Evolutionary conservation across 2,888 invertebrate genomes (phyloP).

Genomic region (Scaptomyza reducta): DNA sequence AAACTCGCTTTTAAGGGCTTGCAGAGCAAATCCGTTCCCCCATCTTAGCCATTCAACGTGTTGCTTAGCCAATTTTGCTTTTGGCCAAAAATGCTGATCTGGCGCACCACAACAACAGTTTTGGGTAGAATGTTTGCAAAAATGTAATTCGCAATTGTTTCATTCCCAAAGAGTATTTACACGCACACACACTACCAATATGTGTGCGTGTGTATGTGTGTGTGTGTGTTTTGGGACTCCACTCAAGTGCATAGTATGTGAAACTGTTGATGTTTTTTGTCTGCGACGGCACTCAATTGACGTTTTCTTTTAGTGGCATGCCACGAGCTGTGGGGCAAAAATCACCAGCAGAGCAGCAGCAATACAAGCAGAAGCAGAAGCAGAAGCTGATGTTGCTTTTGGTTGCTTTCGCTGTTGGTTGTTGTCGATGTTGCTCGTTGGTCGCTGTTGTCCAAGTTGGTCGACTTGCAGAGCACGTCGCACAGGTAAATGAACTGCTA

Average conservation of each 20-base stretch:
- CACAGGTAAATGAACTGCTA: slow-evolving; percentile 75
- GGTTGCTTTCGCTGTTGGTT: background rate
- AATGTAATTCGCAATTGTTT: slow-evolving; percentile 47
- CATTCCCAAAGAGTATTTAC: slow-evolving; percentile 16
- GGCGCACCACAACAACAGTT: slow-evolving; percentile 18
- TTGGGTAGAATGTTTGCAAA: slow-evolving; percentile 16
- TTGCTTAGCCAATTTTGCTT: slow-evolving; percentile 24
- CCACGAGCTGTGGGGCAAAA: slow-evolving; percentile 10
- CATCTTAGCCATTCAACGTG: slow-evolving; percentile 6
- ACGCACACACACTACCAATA: slow-evolving; percentile 1
- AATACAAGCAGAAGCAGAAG: background rate
- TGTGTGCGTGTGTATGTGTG: background rate
- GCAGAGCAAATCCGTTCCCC: background rate
- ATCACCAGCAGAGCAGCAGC: background rate
- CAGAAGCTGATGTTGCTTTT: slow-evolving; percentile 11
- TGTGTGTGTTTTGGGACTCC: slow-evolving; percentile 6
- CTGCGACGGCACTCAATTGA: slow-evolving; percentile 56
- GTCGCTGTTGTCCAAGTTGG: slow-evolving; percentile 32
- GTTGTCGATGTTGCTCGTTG: slow-evolving; percentile 3
- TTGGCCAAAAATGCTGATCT: slow-evolving; percentile 32
- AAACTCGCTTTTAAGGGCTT: background rate
- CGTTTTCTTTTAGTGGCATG: slow-evolving; percentile 66
- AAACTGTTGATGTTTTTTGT: slow-evolving; percentile 41
- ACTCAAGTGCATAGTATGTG: slow-evolving; percentile 48
- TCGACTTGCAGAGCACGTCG: slow-evolving; percentile 59